Evolutionary conservation across 1,140 invertebrate species (phyloP), one percentile per base, ranked within the genome.

Genomic region (Aphaenogaster ashmeadi): DNA sequence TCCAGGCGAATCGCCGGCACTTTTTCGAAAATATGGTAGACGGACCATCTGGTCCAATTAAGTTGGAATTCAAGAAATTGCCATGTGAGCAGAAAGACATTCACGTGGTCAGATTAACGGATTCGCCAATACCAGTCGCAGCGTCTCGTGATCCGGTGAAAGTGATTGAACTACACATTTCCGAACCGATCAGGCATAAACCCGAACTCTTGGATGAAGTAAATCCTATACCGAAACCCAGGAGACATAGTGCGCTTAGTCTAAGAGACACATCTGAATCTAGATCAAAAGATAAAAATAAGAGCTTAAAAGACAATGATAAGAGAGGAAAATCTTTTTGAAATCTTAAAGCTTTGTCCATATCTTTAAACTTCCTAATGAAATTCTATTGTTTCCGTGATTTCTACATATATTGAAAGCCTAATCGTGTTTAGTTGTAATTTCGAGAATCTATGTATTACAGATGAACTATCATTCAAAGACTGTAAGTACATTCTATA

Each of bases 121-220:
- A 94, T 7, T 15, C 92, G 0, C 85, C 92, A 9, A 66, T 88
- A 71, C 85, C 92, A 0, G 15, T 86, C 15, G 87, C 91, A 8
- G 87, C 85, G 38, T 18, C 75, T 0, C 80, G 89, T 27, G 92
- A 94, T 8, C 87, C 94, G 1, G 91, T 95, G 0, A 95, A 95
- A 84, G 91, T 95, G 8, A 94, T 95, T 36, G 94, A 95, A 47
- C 64, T 95, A 52, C 94, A 95, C n/a, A 95, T 95, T 78, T 92
- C 93, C 0, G 94, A 95, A 54, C 94, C 94, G 9, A 94, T 95
- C 15, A 93, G 47, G 62, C 87, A 88, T 2, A 92, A 88, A 58
- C 87, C 93, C 0, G 92, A 94, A 11, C 56, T 93, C 0, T 36
- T 66, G 4, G 92, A 93, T 2, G 88, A 92, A 7, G 62, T 94